Conservation (phyloP, 2,888 invertebrate species). For the Psococerastis gibbosa region DNA sequence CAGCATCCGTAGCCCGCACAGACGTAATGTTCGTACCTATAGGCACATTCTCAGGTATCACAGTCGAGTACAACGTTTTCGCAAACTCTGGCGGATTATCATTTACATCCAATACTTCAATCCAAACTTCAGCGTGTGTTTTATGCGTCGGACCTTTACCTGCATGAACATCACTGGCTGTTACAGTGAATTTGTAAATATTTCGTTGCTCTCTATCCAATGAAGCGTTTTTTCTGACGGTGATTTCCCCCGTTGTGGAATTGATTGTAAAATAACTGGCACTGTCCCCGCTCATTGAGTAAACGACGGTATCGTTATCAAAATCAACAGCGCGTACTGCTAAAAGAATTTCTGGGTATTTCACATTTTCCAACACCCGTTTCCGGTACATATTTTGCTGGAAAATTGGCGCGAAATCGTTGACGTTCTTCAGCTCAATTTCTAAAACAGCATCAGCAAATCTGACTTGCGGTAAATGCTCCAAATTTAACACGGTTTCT, state of each 20-base stretch:
- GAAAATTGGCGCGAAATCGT: constrained; percentile 60
- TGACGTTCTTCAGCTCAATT: constrained; percentile 42
- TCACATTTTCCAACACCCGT: constrained; percentile 47
- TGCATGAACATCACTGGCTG: not conserved
- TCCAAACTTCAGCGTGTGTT: constrained; percentile 18
- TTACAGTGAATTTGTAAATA: not conserved
- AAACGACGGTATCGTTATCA: constrained; percentile 44
- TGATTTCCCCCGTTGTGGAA: constrained; percentile 43
- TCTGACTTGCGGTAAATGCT: not conserved
- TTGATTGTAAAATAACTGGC: constrained; percentile 54
- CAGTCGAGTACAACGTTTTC: constrained; percentile 43
- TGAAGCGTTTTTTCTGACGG: constrained; percentile 25
- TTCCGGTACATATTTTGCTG: constrained; percentile 36
- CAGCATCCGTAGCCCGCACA: constrained; percentile 53
- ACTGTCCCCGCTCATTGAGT: constrained; percentile 52
- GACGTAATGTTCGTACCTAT: constrained; percentile 44
- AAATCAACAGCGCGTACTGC: constrained; percentile 51
- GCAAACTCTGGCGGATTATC: constrained; percentile 55
- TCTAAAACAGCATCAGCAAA: not conserved
- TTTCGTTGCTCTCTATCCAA: constrained; percentile 19
- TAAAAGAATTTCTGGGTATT: constrained; percentile 35
- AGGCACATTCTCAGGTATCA: constrained; percentile 56
- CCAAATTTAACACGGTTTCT: not conserved
- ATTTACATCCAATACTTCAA: constrained; percentile 58
- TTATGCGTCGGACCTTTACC: not conserved